phyloP scores from a whole-genome alignment of 2,888 invertebrate species.

The Cantharis flavilabris region DNA sequence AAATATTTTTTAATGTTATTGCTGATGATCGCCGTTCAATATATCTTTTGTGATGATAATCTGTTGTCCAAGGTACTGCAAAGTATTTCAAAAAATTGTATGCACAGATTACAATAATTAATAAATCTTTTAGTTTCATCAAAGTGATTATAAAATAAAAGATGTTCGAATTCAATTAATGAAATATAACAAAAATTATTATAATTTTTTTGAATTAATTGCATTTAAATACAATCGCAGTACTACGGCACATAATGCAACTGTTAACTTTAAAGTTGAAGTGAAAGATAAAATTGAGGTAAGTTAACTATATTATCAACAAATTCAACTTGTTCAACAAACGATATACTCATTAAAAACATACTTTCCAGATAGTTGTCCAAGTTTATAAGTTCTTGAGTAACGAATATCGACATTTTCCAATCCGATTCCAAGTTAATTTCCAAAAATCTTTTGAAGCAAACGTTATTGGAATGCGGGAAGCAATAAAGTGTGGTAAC shows the following conservation, averaged over 20 bases:
- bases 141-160: not conserved
- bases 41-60: not conserved
- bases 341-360: not conserved
- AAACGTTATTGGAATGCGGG: not conserved
- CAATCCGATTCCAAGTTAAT: not conserved
- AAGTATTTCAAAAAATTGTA: not conserved
- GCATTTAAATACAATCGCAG: not conserved
- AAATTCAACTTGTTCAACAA: not conserved
- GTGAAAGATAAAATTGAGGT: not conserved
- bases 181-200: not conserved
- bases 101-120: not conserved
- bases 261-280: not conserved
- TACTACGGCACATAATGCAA: not conserved
- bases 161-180: not conserved
- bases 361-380: not conserved
- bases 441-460: not conserved
- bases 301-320: not conserved
- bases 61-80: not conserved
- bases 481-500: not conserved
- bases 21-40: not conserved
- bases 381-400: not conserved
- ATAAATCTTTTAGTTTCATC: not conserved
- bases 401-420: not conserved
- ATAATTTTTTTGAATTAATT: not conserved
- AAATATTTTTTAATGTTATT: not conserved